A percentile compares a stretch with the other conserved stretches of the same genome.
phyloP scores from a whole-genome alignment of 2,888 invertebrate species.

The Eledone cirrhosa region DNA sequence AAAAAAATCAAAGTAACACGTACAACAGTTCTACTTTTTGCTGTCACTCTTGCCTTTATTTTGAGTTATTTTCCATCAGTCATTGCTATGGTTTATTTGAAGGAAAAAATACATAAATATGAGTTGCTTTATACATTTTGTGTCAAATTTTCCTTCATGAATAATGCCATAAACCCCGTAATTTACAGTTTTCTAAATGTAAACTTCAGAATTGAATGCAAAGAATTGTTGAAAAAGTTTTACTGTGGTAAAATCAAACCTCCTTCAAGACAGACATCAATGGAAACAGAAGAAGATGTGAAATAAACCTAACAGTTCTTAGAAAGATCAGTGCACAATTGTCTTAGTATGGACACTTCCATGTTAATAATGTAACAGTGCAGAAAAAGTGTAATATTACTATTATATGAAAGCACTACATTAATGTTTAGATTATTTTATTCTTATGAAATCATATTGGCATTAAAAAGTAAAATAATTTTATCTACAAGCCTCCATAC shows the following conservation, averaged over 20 bases:
- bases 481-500: too few relatives aligned
- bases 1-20: constrained; percentile 41
- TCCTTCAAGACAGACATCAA: constrained; percentile 22
- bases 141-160: constrained; percentile 44
- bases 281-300: constrained; percentile 27
- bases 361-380: too few relatives aligned
- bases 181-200: constrained; percentile 47
- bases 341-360: too few relatives aligned
- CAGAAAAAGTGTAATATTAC: too few relatives aligned
- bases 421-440: too few relatives aligned
- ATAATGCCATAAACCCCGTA: constrained; percentile 46
- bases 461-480: too few relatives aligned
- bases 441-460: too few relatives aligned
- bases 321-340: too few relatives aligned
- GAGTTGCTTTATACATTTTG: constrained; percentile 40
- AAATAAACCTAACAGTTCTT: not conserved
- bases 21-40: constrained; percentile 44
- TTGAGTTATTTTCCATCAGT: constrained; percentile 42
- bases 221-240: constrained; percentile 37
- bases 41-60: constrained; percentile 44
- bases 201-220: constrained; percentile 43
- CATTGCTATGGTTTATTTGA: constrained; percentile 36
- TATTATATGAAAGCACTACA: too few relatives aligned
- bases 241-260: constrained; percentile 35
- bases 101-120: constrained; percentile 34